phyloP scores from a whole-genome alignment of 2,888 invertebrate species.

The Pandemis corylana region DNA sequence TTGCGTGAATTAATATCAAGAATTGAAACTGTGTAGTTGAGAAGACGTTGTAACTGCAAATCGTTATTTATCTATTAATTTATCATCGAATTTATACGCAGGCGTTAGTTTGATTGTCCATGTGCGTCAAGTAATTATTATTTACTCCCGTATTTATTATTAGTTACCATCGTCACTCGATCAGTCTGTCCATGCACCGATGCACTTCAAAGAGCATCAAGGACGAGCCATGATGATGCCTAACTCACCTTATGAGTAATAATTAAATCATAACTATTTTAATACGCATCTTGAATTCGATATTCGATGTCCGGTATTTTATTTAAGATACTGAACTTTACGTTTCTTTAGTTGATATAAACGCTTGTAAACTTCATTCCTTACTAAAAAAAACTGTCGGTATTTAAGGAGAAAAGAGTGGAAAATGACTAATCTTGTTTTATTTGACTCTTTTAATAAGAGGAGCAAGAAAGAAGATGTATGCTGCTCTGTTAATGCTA shows the following conservation, averaged over 20 bases:
- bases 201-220: conserved; percentile 39
- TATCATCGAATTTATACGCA: not conserved
- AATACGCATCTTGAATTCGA: conserved; percentile 56
- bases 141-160: not conserved
- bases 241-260: conserved; percentile 58
- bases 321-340: too few species aligned
- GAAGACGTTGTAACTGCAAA: not conserved
- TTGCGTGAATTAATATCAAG: not conserved
- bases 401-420: not conserved
- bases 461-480: not conserved
- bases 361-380: not conserved
- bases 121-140: not conserved
- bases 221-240: conserved; percentile 10
- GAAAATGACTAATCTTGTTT: not conserved
- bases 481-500: not conserved
- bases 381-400: not conserved
- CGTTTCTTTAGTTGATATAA: not conserved
- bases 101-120: not conserved
- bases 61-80: not conserved
- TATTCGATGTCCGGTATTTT: not conserved
- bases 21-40: not conserved
- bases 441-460: not conserved
- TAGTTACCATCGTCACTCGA: conserved; percentile 12
- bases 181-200: conserved; percentile 34
- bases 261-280: conserved; percentile 73